A percentile compares a stretch with the other conserved stretches of the same genome.
These are phyloP conservation scores for Tachina fera DNA, from an alignment of 2,888 invertebrate species.

Conservation along the genomic window DNA sequence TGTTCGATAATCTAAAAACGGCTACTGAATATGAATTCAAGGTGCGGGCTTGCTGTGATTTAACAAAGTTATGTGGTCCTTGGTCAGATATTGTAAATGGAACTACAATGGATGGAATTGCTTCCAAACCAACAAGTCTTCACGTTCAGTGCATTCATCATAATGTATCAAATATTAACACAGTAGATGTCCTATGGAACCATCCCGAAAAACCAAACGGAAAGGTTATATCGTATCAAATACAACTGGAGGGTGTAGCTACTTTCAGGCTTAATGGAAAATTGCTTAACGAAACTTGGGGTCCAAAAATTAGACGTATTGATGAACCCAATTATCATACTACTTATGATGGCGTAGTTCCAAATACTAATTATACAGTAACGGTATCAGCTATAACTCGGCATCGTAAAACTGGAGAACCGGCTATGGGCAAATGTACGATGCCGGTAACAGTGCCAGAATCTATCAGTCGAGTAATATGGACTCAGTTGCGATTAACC, in stretches of 20 bases:
- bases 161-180: conserved; percentile 84
- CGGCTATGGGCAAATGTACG: conserved; percentile 86
- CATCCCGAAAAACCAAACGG: conserved; percentile 90
- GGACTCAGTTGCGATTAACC: conserved; percentile 86
- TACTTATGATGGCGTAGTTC: conserved; percentile 87
- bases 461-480: conserved; percentile 83
- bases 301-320: conserved; percentile 86
- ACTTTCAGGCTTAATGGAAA: conserved; percentile 84
- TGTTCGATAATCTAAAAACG: conserved; percentile 90
- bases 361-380: conserved; percentile 93
- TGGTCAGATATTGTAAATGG: conserved; percentile 91
- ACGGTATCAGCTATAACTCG: conserved; percentile 90
- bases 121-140: conserved; percentile 89
- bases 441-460: conserved; percentile 90
- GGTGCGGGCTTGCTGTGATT: conserved; percentile 91
- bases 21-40: conserved; percentile 92
- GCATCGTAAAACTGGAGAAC: conserved; percentile 88
- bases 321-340: conserved; percentile 84
- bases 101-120: conserved; percentile 92
- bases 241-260: conserved; percentile 85
- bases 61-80: conserved; percentile 89
- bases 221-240: conserved; percentile 90
- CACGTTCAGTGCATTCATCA: conserved; percentile 87
- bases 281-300: conserved; percentile 84
- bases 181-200: conserved; percentile 89